Base-by-base conservation (phyloP, 2,888 invertebrate species). In the Dasysyrphus albostriatus region DNA sequence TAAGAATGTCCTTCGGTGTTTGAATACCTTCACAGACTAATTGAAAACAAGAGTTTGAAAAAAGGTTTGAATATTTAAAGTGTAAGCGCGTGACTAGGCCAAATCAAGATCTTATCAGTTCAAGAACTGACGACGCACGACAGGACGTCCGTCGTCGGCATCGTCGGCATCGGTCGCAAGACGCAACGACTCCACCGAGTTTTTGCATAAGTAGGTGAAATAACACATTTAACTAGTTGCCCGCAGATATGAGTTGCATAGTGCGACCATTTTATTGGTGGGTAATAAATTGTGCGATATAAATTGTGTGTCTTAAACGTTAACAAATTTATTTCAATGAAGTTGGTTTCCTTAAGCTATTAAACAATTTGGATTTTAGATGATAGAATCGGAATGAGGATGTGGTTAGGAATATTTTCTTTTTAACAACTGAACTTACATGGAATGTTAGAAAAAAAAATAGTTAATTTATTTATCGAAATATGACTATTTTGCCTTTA, bases 301-400 rank as follows among this genome's bases (percentile, higher is more conserved):
- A 84, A 80, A 84, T 72, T 76, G 80, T 80, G 44, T 61, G 59
- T 59, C 32, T 72, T 73, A 72, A 80, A 80, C 76, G 67, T 72
- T 80, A 65, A 84, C 84, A 84, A 84, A 84, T 84, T 80, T 67
- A 75, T 76, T 72, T 54, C 72, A 84, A 73, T 84, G 80, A 59
- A 54, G 44, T 47, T 72, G 67, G 63, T 59, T 84, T 84, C 80
- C 75, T 75, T 8, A 16, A 49, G 39, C 29, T 51, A 65, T 79
- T 75, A 54, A 61, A 81, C 47, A 63, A 29, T 29, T 42, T 42
- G 8, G 7, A 24, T 37, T 34, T 42, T 9, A 49, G 42, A 37
- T 61, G 37, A 54, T 56, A 32, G n/a, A n/a, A 56, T 56, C 5
- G 32, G 56, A 58, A 34, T 58, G 70, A 67, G 67, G 8, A 67